Evolutionary conservation across 1,140 invertebrate species (phyloP).

Genomic region (Palaemon carinicauda): DNA sequence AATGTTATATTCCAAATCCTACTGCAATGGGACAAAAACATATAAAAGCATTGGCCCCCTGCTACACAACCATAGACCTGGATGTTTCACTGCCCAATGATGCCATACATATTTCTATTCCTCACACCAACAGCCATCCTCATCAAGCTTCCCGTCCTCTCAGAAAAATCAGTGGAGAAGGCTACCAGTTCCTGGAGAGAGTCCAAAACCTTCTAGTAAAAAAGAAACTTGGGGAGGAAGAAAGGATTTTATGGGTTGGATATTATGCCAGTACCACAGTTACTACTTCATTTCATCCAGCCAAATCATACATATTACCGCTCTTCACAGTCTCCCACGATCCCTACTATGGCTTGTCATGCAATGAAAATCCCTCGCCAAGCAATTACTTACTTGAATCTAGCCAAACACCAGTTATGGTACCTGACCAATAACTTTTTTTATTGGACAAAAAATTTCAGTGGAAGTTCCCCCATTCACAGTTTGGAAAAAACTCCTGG

Average conservation of each 20-base stretch:
- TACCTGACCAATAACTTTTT: background rate
- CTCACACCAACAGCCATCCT: background rate
- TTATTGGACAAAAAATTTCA: background rate
- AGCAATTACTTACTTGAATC: background rate
- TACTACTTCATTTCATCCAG: background rate
- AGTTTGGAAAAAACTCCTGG: background rate
- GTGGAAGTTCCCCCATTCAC: background rate
- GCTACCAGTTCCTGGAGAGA: background rate
- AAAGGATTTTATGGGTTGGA: background rate
- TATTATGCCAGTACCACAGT: background rate
- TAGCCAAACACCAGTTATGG: background rate
- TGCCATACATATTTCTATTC: background rate
- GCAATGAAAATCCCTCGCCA: background rate
- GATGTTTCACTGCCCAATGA: background rate
- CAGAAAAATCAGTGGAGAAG: background rate
- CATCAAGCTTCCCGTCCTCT: background rate
- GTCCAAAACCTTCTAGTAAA: too few relatives aligned
- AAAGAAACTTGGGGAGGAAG: too few relatives aligned
- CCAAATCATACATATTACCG: background rate
- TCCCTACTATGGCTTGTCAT: background rate
- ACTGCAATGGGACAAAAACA: background rate
- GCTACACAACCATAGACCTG: too few relatives aligned
- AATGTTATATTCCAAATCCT: background rate
- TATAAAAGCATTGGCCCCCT: background rate
- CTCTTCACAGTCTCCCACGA: background rate